These are phyloP conservation scores for Tipula unca DNA, from an alignment of 2,888 invertebrate species.

Conservation along the genomic window DNA sequence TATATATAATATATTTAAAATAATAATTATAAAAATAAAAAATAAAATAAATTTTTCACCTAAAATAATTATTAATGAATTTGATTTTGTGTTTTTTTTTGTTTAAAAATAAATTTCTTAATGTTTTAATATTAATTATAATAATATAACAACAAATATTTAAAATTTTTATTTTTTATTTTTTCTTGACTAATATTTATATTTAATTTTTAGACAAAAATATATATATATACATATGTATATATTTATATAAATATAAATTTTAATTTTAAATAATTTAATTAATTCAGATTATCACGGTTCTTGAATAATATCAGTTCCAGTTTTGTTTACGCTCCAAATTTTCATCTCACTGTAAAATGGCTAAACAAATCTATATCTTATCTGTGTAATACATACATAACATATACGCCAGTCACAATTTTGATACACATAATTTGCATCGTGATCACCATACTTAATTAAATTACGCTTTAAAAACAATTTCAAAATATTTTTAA, in stretches of 20 bases:
- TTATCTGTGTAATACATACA: not conserved
- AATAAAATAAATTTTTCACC: not conserved
- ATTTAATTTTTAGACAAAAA: not conserved
- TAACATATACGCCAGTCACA: too few relatives aligned
- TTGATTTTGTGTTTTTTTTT: not conserved
- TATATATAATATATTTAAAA: not conserved
- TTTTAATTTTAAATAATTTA: not conserved
- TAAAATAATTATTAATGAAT: not conserved
- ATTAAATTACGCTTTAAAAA: not conserved
- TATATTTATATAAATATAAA: not conserved
- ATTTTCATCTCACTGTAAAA: not conserved
- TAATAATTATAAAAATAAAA: not conserved
- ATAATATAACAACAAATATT: conserved; percentile 1
- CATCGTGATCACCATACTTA: not conserved
- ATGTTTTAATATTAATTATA: not conserved
- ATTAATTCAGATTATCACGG: not conserved
- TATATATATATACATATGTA: not conserved
- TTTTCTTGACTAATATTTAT: conserved; percentile 1
- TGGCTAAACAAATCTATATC: not conserved
- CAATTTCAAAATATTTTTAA: not conserved
- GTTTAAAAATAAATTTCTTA: not conserved
- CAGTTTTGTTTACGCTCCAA: not conserved
- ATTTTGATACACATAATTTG: not conserved
- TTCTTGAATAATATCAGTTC: not conserved
- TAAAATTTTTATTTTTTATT: not conserved